Percentiles rank a stretch among this genome's conserved stretches.
These are phyloP conservation scores for Phyllostomus hastatus DNA, from an alignment of 2,113 vertebrate species.

Conservation along the genomic window DNA sequence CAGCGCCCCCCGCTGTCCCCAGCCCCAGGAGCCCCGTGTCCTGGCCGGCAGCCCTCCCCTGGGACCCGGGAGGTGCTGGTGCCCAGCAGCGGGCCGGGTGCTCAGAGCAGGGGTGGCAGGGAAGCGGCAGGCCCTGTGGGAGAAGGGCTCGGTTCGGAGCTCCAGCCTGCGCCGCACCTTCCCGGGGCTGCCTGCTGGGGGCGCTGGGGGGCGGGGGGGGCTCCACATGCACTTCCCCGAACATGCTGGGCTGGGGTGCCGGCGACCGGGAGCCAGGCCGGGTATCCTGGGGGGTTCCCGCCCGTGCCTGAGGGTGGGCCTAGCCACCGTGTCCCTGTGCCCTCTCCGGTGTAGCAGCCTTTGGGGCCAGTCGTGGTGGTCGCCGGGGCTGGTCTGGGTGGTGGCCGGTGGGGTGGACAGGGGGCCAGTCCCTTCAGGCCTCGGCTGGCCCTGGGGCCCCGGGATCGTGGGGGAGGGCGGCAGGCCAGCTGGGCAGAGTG, in stretches of 20 bases:
- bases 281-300: accelerated
- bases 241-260: not conserved
- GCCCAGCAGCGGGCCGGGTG: not conserved
- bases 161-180: accelerated
- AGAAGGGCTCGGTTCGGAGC: not conserved
- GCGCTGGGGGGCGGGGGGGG: not conserved
- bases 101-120: not conserved
- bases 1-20: too few relatives aligned
- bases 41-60: not conserved
- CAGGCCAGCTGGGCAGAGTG: not conserved
- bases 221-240: accelerated
- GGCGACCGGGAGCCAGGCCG: not conserved
- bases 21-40: not conserved
- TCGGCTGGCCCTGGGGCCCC: not conserved
- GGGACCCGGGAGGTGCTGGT: not conserved
- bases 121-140: too few relatives aligned
- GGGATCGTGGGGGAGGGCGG: accelerated
- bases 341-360: not conserved
- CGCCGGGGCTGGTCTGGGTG: not conserved
- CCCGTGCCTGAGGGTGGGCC: accelerated
- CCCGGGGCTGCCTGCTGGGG: too few relatives aligned
- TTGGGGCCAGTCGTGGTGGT: not conserved
- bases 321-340: not conserved
- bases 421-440: not conserved
- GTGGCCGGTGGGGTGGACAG: accelerated